Evolutionary conservation across 2,113 vertebrate genomes (phyloP).

Genomic region (Daubentonia madagascariensis): DNA sequence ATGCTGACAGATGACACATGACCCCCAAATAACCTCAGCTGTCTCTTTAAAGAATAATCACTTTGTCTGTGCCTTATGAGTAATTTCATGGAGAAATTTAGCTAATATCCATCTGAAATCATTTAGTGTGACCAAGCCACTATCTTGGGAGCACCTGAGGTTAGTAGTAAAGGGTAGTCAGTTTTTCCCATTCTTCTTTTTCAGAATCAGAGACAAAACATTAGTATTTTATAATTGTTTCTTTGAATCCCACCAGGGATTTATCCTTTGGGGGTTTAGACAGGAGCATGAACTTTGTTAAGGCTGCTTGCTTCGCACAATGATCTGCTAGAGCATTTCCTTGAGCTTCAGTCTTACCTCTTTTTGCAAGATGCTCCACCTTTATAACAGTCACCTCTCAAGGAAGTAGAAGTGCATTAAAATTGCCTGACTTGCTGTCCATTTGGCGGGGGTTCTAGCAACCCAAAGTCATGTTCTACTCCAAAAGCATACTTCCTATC

Average conservation of each 20-base stretch:
- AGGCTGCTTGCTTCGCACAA: not conserved
- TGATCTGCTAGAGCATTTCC: not conserved
- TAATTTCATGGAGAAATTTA: not conserved
- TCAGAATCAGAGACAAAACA: not conserved
- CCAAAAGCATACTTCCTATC: not conserved
- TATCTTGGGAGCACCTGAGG: not conserved
- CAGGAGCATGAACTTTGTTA: not conserved
- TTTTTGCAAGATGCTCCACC: not conserved
- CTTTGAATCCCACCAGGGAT: not conserved
- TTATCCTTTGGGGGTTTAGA: not conserved
- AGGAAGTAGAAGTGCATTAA: not conserved
- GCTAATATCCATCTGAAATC: not conserved
- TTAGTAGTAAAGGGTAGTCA: not conserved
- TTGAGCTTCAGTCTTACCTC: not conserved
- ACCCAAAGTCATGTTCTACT: not conserved
- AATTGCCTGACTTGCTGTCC: not conserved
- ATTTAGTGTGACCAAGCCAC: not conserved
- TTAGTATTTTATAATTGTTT: not conserved
- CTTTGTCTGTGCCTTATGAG: not conserved
- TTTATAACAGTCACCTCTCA: not conserved
- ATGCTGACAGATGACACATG: not conserved
- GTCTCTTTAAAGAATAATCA: not conserved
- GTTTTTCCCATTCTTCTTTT: not conserved
- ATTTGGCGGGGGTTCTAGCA: not conserved
- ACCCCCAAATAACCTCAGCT: not conserved